phyloP scores from a whole-genome alignment of 1,140 invertebrate species.

The Dendrolimus punctatus region DNA sequence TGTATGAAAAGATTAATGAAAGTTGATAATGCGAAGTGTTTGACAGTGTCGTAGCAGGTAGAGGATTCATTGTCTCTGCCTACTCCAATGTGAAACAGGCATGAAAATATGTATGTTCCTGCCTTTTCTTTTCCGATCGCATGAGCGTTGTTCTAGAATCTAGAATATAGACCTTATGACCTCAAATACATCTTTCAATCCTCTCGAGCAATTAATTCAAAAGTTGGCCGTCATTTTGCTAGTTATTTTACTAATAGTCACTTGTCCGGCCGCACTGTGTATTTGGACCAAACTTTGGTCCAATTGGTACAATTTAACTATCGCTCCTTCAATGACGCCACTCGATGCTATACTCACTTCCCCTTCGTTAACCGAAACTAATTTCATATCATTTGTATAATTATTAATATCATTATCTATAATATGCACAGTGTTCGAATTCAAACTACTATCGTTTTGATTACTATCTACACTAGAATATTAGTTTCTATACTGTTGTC shows the following conservation, averaged over 20 bases:
- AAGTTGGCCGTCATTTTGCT: conserved; percentile 45
- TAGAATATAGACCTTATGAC: no score
- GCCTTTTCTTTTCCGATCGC: no score
- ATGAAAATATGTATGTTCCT: no score
- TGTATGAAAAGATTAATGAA: no score
- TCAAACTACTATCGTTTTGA: conserved; percentile 13
- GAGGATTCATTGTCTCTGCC: no score
- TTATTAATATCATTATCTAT: conserved; percentile 24
- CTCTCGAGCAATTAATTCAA: conserved; percentile 7
- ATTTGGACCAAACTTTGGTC: conserved; percentile 53
- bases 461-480: conserved; percentile 32
- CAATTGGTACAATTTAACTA: conserved; percentile 53
- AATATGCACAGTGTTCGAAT: conserved; percentile 15
- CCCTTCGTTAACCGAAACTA: conserved; percentile 23
- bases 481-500: conserved; percentile 32
- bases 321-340: conserved; percentile 28
- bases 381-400: conserved; percentile 24
- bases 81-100: no score
- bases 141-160: no score
- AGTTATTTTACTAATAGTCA: conserved; percentile 52
- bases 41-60: no score
- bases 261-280: conserved; percentile 36
- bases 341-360: conserved; percentile 10
- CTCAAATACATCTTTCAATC: no score
- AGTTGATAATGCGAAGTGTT: no score